Evolutionary conservation across 2,113 vertebrate genomes (phyloP), one percentile per base, ranked within the genome.

Genomic region (Irena cyanogastra): DNA sequence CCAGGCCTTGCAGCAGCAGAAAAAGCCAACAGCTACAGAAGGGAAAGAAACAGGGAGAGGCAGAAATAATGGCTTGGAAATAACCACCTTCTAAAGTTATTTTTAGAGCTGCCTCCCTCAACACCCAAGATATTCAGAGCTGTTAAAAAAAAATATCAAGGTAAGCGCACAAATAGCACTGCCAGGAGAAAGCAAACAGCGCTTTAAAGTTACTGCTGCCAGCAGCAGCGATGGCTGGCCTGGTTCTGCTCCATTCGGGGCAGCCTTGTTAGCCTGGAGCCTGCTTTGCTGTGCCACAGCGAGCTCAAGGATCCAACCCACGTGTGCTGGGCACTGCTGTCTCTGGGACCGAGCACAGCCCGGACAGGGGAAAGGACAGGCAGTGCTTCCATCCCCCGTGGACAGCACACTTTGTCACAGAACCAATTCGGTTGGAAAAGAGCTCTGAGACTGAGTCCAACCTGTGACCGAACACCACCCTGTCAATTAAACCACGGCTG

Each of bases 71-170:
- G 2, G 15, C 79, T 91, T 27, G 39, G 45, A 93, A 89, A 83
- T 56, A 84, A 78, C 64, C 56, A 94, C 60, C 45, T 49, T 66
- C 37, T 44, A 9, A 37, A 65, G 57, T 71, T 96, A 96, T 90
- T 95, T 94, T 94, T 89, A 95, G 83, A 84, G 42, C 69, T 94
- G 79, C 64, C 72, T 86, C 72, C n/a, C 21, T 44, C 70, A 93
- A 83, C 81, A 94, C 28, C n/a, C 54, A 69, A 89, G 78, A 87
- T 66, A 82, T 47, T 91, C 64, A 74, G 47, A 88, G 93, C 44
- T 1, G 13, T 76, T 66, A 11, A 60, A 68, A 78, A 89, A 89
- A 80, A 71, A 69, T 22, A 79, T 8, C 5, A 80, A 95, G 71
- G 61, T 85, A 84, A 81, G 71, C 0, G 1, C 91, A 81, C 44